phyloP scores from a whole-genome alignment of 2,113 vertebrate species.

The Collichthys lucidus region DNA sequence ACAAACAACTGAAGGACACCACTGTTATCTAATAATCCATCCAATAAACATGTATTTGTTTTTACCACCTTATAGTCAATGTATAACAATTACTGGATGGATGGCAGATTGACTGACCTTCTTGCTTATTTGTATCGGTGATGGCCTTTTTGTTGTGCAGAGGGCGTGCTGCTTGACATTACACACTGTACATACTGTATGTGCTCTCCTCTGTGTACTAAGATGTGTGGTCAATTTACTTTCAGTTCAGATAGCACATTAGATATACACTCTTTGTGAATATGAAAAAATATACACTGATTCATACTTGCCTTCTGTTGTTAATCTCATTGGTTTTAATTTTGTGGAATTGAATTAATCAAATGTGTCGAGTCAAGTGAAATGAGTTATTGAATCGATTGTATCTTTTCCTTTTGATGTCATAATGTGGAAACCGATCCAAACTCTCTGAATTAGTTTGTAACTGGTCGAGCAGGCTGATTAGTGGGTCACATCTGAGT shows the following conservation, averaged over 20 bases:
- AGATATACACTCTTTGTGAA: not conserved
- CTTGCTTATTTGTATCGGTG: not conserved
- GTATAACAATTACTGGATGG: not conserved
- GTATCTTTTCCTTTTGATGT: too few relatives aligned
- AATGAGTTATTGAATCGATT: too few relatives aligned
- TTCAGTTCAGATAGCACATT: constrained; percentile 1
- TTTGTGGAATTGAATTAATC: too few relatives aligned
- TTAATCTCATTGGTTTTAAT: constrained; percentile 46
- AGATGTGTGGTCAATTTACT: constrained; percentile 8
- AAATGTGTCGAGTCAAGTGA: too few relatives aligned
- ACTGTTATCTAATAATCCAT: not conserved
- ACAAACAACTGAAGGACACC: constrained; percentile 79
- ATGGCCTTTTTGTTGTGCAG: constrained; percentile 3
- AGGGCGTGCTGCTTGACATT: constrained; percentile 53
- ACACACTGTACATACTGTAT: constrained; percentile 28
- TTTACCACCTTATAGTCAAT: not conserved
- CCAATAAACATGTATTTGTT: not conserved
- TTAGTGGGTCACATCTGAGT: too few relatives aligned
- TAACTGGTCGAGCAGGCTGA: too few relatives aligned
- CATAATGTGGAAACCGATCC: too few relatives aligned
- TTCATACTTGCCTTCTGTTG: constrained; percentile 4
- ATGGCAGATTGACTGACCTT: not conserved
- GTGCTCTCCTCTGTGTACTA: constrained; percentile 22
- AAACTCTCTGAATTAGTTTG: too few relatives aligned
- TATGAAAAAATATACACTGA: not conserved